Evolutionary conservation across 1,140 invertebrate species (phyloP).

Genomic region (Sminthurides bifidus): DNA sequence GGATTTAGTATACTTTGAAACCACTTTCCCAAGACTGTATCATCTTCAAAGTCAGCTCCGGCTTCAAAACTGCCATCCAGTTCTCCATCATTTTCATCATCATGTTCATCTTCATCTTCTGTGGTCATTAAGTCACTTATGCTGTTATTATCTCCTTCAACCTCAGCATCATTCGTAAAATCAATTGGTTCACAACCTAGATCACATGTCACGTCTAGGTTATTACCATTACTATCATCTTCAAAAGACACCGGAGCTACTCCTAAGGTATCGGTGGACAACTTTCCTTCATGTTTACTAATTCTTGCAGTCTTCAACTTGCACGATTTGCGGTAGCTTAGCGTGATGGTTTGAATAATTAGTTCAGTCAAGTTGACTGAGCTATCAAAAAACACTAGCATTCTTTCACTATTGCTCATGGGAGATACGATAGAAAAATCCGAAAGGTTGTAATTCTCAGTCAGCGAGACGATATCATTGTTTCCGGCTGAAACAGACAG

Average conservation of each 20-base stretch:
- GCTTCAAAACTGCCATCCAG: slow-evolving; percentile 6
- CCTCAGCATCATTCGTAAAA: slow-evolving; percentile 17
- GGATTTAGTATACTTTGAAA: slow-evolving; percentile 42
- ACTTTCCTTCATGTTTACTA: slow-evolving; percentile 1
- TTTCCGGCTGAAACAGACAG: slow-evolving; percentile 3
- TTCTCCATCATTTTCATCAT: slow-evolving; percentile 21
- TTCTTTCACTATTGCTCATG: slow-evolving; percentile 16
- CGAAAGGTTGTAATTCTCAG: too few relatives aligned
- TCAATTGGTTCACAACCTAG: slow-evolving; percentile 19
- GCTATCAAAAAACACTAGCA: slow-evolving; percentile 19
- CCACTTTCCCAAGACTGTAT: slow-evolving; percentile 44
- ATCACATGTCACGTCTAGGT: slow-evolving; percentile 1
- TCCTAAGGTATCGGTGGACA: slow-evolving; percentile 6
- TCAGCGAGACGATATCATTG: too few relatives aligned
- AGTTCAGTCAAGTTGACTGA: slow-evolving; percentile 19
- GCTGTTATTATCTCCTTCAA: slow-evolving; percentile 29
- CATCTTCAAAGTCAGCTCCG: slow-evolving; percentile 36
- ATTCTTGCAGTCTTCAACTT: slow-evolving; percentile 16
- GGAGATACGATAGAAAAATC: too few relatives aligned
- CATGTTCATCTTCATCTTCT: slow-evolving; percentile 29
- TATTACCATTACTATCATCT: slow-evolving; percentile 22
- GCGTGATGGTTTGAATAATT: slow-evolving; percentile 23
- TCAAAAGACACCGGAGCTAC: background rate
- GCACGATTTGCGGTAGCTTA: slow-evolving; percentile 28
- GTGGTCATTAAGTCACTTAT: slow-evolving; percentile 32